Evolutionary conservation across 2,888 invertebrate genomes (phyloP).

Genomic region (Diarsia brunnea): DNA sequence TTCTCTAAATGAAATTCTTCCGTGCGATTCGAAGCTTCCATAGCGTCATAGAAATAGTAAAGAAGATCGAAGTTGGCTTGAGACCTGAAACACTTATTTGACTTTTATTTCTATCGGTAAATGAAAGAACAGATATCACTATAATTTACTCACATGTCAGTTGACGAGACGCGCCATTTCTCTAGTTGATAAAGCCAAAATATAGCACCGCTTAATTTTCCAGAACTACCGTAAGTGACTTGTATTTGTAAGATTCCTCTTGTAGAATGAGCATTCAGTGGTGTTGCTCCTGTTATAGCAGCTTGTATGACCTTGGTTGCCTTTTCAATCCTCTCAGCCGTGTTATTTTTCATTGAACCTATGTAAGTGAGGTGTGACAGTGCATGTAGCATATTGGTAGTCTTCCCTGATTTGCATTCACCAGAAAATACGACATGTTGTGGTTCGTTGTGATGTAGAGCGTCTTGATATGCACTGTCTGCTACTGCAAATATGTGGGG

Average conservation of each 20-base stretch:
- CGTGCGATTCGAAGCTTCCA: slow-evolving; percentile 92
- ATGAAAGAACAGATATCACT: neutral
- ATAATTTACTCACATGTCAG: slow-evolving; percentile 92
- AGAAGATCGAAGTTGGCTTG: slow-evolving; percentile 97
- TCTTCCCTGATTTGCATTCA: slow-evolving; percentile 98
- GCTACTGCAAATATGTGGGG: slow-evolving; percentile 97
- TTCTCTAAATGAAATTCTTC: slow-evolving; percentile 93
- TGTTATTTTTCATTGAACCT: slow-evolving; percentile 93
- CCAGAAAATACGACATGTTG: slow-evolving; percentile 97
- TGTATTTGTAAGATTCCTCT: slow-evolving; percentile 95
- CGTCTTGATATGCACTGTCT: slow-evolving; percentile 97
- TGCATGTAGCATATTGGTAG: slow-evolving; percentile 95
- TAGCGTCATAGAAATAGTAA: slow-evolving; percentile 97
- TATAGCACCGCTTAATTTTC: slow-evolving; percentile 97
- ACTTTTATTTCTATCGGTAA: slow-evolving; percentile 61
- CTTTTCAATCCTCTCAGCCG: slow-evolving; percentile 92
- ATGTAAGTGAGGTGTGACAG: slow-evolving; percentile 95
- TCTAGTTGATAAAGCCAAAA: slow-evolving; percentile 97
- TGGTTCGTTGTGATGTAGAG: slow-evolving; percentile 96
- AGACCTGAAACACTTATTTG: slow-evolving; percentile 89
- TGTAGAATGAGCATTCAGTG: slow-evolving; percentile 96
- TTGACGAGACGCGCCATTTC: slow-evolving; percentile 96
- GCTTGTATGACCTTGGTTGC: slow-evolving; percentile 94
- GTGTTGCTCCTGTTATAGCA: slow-evolving; percentile 96
- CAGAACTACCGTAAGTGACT: slow-evolving; percentile 95